Evolutionary conservation across 2,113 vertebrate genomes (phyloP), one percentile per base, ranked within the genome.

Genomic region (Semnopithecus entellus): DNA sequence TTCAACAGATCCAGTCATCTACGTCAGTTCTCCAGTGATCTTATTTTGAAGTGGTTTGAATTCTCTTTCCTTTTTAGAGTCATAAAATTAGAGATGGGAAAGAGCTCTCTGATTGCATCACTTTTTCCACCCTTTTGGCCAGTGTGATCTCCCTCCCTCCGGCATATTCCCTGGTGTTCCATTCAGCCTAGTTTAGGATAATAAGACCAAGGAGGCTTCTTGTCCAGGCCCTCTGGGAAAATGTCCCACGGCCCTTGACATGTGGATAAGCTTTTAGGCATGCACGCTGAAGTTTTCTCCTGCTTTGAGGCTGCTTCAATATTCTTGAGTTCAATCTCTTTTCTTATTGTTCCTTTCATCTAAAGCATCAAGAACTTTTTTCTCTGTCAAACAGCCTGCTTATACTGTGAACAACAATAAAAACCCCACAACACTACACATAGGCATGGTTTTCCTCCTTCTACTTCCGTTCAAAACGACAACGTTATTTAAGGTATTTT

Each of bases 81-180:
- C 90, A 70, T 95, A 97, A 97, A 96, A 95, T 95, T 95, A 96
- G 88, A 92, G 95, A 96, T 88, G 94, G 90, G 96, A 97, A 97
- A 80, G 90, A 90, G 64, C 72, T 93, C 81, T 78, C 89, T 73
- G 95, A 75, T 94, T 81, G 82, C 92, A 95, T 98, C 97, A 97
- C 73, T 96, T 97, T 97, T 98, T 98, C 97, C 96, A 97, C 68
- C 95, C 90, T 55, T 70, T 86, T 38, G 50, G 95, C 96, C 97
- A 98, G 27, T 66, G 32, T 18, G 85, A 55, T 86, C 88, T 64
- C 73, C 12, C 79, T 96, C 76, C 96, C 59, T 88, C 90, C 35
- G 38, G 96, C 84, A 8, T 91, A 87, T 87, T 94, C 94, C 90
- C 94, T 95, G 50, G 93, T 91, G 95, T 94, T 97, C 94, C 43